Conservation (phyloP, 2,797 vertebrate genomes). For the Cuniculus paca region DNA sequence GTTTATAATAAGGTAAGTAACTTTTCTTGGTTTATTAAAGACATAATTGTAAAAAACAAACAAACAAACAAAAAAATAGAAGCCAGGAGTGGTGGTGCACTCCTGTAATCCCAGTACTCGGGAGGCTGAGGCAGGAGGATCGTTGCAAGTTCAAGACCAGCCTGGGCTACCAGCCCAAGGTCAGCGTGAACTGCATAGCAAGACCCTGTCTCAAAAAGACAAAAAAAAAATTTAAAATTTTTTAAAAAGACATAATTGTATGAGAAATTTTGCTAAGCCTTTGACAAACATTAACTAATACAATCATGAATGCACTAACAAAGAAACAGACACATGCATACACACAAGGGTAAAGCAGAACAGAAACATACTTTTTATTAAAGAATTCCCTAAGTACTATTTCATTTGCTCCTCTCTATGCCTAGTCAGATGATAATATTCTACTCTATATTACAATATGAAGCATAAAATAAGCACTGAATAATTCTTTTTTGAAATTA, state of each 20-base stretch:
- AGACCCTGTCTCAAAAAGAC: too few species aligned
- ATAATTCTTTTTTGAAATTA: conserved; percentile 6
- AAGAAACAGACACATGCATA: not conserved
- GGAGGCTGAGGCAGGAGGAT: too few species aligned
- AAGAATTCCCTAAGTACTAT: not conserved
- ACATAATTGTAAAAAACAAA: not conserved
- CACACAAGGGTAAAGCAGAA: too few species aligned
- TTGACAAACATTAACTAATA: not conserved
- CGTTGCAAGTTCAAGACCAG: too few species aligned
- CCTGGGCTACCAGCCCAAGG: too few species aligned
- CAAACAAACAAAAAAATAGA: too few species aligned
- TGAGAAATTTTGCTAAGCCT: not conserved
- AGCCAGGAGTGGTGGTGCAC: too few species aligned
- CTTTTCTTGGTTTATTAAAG: not conserved
- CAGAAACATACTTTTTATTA: not conserved
- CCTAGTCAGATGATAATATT: not conserved
- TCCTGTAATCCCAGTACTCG: too few species aligned
- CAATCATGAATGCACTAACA: not conserved
- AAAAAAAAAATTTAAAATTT: too few species aligned
- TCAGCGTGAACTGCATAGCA: too few species aligned
- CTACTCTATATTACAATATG: not conserved
- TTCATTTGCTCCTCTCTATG: not conserved
- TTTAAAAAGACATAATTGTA: not conserved
- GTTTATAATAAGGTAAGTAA: not conserved
- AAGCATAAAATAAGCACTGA: not conserved